phyloP scores from a whole-genome alignment of 2,113 vertebrate species.

The Chauna torquata region DNA sequence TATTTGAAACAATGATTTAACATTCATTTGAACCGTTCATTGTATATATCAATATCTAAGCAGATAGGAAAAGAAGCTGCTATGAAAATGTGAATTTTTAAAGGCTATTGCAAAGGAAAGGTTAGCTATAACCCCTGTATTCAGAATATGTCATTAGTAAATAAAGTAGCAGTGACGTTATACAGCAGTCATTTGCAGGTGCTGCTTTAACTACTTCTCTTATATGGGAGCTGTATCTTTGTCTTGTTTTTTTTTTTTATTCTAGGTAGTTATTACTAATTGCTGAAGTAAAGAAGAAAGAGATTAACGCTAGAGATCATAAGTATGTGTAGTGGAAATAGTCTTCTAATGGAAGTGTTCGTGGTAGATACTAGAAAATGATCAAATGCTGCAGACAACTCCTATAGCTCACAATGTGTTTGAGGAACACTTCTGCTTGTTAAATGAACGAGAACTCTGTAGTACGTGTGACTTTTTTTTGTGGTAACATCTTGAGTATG shows the following conservation, averaged over 20 bases:
- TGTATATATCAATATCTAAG: not conserved
- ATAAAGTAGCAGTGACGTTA: not conserved
- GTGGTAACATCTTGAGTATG: not conserved
- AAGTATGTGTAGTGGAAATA: not conserved
- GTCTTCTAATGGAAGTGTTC: not conserved
- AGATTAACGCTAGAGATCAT: not conserved
- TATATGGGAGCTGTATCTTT: not conserved
- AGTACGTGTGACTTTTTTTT: not conserved
- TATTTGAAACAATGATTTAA: not conserved
- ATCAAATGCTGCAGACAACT: not conserved
- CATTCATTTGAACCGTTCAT: not conserved
- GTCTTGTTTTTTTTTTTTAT: not conserved
- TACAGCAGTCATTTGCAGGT: not conserved
- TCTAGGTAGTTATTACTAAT: not conserved
- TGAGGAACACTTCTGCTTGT: not conserved
- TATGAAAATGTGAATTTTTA: not conserved
- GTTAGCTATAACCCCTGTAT: fast-evolving
- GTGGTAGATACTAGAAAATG: not conserved
- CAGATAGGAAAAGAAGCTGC: not conserved
- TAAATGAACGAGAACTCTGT: not conserved
- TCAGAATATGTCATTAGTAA: not conserved
- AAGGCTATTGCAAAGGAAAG: not conserved
- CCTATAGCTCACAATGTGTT: not conserved
- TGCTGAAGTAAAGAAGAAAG: not conserved
- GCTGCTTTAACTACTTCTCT: not conserved